Evolutionary conservation across 1,140 invertebrate genomes (phyloP).

Genomic region (Eumeta japonica): DNA sequence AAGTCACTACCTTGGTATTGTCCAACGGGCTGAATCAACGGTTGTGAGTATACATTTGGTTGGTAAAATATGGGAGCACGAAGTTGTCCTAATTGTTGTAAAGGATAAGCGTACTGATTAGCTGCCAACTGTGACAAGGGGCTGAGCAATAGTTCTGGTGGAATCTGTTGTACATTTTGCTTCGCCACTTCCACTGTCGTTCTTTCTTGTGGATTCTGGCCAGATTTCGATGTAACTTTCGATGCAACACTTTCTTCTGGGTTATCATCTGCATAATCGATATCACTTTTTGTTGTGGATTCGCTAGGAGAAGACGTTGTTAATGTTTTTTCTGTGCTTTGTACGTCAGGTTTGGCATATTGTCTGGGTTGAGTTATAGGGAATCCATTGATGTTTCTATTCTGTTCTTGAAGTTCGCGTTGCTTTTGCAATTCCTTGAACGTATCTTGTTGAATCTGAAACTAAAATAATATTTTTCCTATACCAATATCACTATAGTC

Average conservation of each 20-base stretch:
- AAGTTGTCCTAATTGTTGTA: conserved; percentile 27
- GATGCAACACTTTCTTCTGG: no score
- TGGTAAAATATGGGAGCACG: conserved; percentile 28
- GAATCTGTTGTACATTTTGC: conserved; percentile 42
- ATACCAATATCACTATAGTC: no score
- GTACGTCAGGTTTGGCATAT: no score
- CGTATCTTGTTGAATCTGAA: conserved; percentile 35
- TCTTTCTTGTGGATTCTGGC: conserved; percentile 16
- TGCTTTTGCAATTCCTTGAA: conserved; percentile 36
- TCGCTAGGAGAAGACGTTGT: conserved; percentile 22
- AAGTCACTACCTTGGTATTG: conserved; percentile 24
- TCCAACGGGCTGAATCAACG: no score
- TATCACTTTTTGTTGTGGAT: conserved; percentile 17
- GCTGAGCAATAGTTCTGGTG: conserved; percentile 36
- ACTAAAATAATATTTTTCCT: no score
- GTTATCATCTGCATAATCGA: no score
- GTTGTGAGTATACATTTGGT: no score
- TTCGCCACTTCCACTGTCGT: conserved; percentile 39
- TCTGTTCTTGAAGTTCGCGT: conserved; percentile 23
- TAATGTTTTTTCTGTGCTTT: conserved; percentile 17
- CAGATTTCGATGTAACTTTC: no score
- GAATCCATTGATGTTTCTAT: conserved; percentile 16
- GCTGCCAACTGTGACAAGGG: conserved; percentile 34
- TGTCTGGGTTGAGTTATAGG: conserved; percentile 29
- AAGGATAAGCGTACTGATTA: conserved; percentile 30